Evolutionary conservation across 2,113 vertebrate species (phyloP).

Genomic region (Coryphaenoides rupestris): DNA sequence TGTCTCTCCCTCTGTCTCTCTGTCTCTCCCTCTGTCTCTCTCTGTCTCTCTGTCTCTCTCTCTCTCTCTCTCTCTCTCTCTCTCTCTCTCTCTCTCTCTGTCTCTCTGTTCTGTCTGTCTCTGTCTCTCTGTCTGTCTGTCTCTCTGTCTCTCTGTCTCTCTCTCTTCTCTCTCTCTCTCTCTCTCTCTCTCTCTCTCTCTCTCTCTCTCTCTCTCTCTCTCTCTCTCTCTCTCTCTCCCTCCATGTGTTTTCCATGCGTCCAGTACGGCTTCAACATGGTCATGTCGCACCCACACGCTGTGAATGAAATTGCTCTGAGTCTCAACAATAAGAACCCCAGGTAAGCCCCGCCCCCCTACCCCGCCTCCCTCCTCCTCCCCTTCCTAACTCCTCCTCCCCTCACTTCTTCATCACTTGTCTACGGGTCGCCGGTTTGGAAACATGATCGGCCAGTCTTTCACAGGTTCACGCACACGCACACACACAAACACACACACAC

Average conservation of each 20-base stretch:
- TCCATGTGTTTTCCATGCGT: slow-evolving; percentile 56
- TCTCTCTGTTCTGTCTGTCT: slow-evolving; percentile 14
- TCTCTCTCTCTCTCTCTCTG: slow-evolving; percentile 1
- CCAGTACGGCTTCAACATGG: slow-evolving; percentile 97
- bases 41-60: no score
- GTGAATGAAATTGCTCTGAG: slow-evolving; percentile 98
- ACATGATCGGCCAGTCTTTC: neutral
- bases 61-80: no score
- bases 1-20: no score
- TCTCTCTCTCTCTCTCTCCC: slow-evolving; percentile 47
- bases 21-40: no score
- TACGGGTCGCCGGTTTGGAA: no score
- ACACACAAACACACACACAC: neutral
- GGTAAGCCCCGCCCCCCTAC: slow-evolving; percentile 68
- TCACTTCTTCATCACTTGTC: no score
- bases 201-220: slow-evolving; percentile 10
- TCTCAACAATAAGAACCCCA: slow-evolving; percentile 95
- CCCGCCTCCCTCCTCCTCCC: no score
- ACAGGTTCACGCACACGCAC: slow-evolving; percentile 5
- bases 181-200: slow-evolving; percentile 12
- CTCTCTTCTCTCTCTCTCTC: slow-evolving; percentile 43
- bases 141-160: slow-evolving; percentile 22
- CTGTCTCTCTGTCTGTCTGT: slow-evolving; percentile 11
- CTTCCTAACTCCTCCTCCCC: neutral
- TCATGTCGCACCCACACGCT: slow-evolving; percentile 95